Percentiles rank a stretch among this genome's conserved stretches.
Evolutionary conservation across 2,888 invertebrate species (phyloP).

Genomic region (Trichogramma evanescens): DNA sequence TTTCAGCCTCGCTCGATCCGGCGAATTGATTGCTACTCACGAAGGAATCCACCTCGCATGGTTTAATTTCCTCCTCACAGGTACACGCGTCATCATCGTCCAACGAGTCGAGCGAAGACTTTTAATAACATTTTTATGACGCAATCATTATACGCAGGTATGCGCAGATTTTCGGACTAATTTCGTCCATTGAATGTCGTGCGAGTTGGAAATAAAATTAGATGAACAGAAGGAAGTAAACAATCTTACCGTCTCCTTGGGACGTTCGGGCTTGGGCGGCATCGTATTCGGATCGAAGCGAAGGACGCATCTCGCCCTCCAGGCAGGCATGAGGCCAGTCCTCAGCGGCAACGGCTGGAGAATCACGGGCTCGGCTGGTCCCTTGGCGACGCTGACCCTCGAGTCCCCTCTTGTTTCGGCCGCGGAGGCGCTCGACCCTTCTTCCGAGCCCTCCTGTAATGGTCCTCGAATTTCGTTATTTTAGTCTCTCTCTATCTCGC

Average conservation of each 20-base stretch:
- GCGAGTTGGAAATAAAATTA: no score
- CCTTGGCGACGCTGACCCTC: background rate
- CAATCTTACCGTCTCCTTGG: slow-evolving; percentile 48
- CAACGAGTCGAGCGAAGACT: no score
- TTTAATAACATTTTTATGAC: no score
- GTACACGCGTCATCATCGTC: no score
- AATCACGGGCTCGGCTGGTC: background rate
- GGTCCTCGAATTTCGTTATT: background rate
- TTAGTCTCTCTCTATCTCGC: background rate
- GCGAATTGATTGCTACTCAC: no score
- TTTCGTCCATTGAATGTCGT: no score
- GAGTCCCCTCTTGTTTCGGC: background rate
- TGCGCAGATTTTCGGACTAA: no score
- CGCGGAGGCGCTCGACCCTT: background rate
- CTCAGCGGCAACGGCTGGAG: background rate
- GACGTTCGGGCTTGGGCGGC: slow-evolving; percentile 62
- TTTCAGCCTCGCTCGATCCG: no score
- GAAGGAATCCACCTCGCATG: no score
- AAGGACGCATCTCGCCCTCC: slow-evolving; percentile 65
- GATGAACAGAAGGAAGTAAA: background rate
- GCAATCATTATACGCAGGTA: no score
- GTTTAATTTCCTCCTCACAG: no score
- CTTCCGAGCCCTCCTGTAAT: background rate
- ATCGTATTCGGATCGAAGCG: slow-evolving; percentile 62
- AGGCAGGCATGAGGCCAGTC: slow-evolving; percentile 50